These are phyloP conservation scores for Leptopilina syphax DNA, from an alignment of 2,888 invertebrate species.

Conservation along the genomic window DNA sequence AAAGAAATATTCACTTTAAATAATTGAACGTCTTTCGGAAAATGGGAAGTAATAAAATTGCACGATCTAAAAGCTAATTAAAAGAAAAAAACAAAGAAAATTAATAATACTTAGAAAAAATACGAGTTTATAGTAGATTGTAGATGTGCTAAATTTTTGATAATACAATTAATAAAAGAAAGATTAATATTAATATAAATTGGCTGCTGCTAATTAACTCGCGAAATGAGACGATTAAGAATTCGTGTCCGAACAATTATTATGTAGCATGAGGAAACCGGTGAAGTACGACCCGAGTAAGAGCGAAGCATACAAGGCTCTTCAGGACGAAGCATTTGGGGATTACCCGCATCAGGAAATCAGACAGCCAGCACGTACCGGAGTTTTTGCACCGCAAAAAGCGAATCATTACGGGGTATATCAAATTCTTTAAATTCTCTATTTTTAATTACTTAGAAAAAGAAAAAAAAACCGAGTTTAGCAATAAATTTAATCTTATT, in stretches of 20 bases:
- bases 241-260: slow-evolving; percentile 67
- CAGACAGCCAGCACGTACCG: slow-evolving; percentile 84
- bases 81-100: not conserved
- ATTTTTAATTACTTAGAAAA: not conserved
- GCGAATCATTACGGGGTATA: slow-evolving; percentile 73
- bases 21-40: not conserved
- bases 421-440: no score
- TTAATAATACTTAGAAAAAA: not conserved
- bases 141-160: slow-evolving; percentile 13
- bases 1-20: not conserved
- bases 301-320: slow-evolving; percentile 92
- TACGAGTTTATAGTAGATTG: not conserved
- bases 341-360: slow-evolving; percentile 83
- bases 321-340: slow-evolving; percentile 85
- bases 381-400: slow-evolving; percentile 85
- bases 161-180: slow-evolving; percentile 47
- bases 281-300: slow-evolving; percentile 91
- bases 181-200: slow-evolving; percentile 49
- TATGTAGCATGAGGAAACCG: slow-evolving; percentile 80
- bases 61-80: slow-evolving; percentile 38
- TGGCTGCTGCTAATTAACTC: slow-evolving; percentile 55
- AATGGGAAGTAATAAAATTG: slow-evolving; percentile 40
- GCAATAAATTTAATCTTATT: no score
- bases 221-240: slow-evolving; percentile 54
- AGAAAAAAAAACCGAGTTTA: not conserved